Conservation (phyloP, 1,140 invertebrate species). For the Micrasema minimum region DNA sequence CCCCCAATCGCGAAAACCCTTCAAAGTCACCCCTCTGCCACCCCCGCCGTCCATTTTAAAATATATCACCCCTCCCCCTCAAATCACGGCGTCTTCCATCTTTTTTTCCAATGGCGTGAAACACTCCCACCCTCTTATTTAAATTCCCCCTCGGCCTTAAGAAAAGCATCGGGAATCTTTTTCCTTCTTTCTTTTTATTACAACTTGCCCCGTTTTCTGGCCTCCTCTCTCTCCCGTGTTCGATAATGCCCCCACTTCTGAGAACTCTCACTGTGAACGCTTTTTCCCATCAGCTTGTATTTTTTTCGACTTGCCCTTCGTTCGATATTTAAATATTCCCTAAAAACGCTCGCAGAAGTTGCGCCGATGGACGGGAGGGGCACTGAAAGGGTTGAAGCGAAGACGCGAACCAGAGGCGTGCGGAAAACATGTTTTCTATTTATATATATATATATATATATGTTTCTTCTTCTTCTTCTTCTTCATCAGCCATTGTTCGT, state of each 20-base stretch:
- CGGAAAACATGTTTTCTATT: background rate
- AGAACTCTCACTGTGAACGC: slow-evolving; percentile 6
- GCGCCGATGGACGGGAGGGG: slow-evolving; percentile 37
- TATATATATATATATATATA: too few species aligned
- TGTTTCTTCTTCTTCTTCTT: too few species aligned
- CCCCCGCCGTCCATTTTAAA: slow-evolving; percentile 35
- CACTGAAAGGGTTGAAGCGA: slow-evolving; percentile 29
- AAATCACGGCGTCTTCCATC: slow-evolving; percentile 31
- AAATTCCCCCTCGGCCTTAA: slow-evolving; percentile 15
- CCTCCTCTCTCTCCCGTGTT: background rate
- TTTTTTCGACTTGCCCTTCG: slow-evolving; percentile 37
- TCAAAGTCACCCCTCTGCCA: slow-evolving; percentile 20
- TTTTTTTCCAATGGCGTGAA: slow-evolving; percentile 39
- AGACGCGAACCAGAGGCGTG: slow-evolving; percentile 22
- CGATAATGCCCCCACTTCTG: slow-evolving; percentile 28
- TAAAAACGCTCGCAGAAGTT: slow-evolving; percentile 49
- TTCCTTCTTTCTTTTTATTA: slow-evolving; percentile 29
- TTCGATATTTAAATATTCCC: slow-evolving; percentile 54
- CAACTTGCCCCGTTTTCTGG: slow-evolving; percentile 15
- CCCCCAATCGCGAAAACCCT: slow-evolving; percentile 24
- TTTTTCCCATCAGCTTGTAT: slow-evolving; percentile 40
- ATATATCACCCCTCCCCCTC: slow-evolving; percentile 22
- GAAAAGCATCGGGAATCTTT: slow-evolving; percentile 25
- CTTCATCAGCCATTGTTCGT: too few species aligned
- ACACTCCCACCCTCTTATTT: slow-evolving; percentile 21